Evolutionary conservation across 2,797 vertebrate species (phyloP), one percentile per base, ranked within the genome.

Genomic region (Bradypodion pumilum): DNA sequence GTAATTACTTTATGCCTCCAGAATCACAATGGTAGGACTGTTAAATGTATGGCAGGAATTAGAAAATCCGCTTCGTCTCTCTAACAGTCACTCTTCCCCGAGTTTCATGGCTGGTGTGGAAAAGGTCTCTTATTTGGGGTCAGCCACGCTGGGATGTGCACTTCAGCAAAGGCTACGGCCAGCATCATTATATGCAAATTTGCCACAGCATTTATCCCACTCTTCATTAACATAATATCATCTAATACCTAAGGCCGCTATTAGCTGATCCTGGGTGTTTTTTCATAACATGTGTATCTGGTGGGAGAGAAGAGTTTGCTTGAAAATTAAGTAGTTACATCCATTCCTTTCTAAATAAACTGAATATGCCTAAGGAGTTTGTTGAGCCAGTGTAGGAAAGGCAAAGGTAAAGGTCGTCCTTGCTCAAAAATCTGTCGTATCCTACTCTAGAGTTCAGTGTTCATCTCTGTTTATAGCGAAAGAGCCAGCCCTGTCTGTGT

Each of bases 161-260:
- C 85, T 92, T 89, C 89, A 89, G 15, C 37, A 25, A 90, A 85
- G 78, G 91, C 84, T 46, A 16, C 62, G 87, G 88, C 85, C 87
- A 0, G 83, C 72, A 89, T 95, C 91, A 90, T 93, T 92, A 94
- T 92, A 90, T 94, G 91, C 91, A 95, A 94, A 93, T 94, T 90
- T 90, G 70, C 82, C 40, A 49, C 19, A 87, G 69, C 88, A 90
- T 91, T 94, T 92, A 90, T 93, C 65, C 87, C 85, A 85, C 85
- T 82, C 86, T 83, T 83, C 93, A 93, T 95, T 94, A 94, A 88
- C 91, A 93, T 94, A 92, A 65, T 88, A 90, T 93, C 91, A 87
- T n/a, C 42, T 12, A 40, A 85, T 91, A 74, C 89, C 56, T 82
- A 4, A 0, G 65, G 83, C 76, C 77, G 90, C 79, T 91, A 92